A percentile compares a stretch with the other conserved stretches of the same genome.
Evolutionary conservation across 2,113 vertebrate genomes (phyloP).

Genomic region (Bucco capensis): DNA sequence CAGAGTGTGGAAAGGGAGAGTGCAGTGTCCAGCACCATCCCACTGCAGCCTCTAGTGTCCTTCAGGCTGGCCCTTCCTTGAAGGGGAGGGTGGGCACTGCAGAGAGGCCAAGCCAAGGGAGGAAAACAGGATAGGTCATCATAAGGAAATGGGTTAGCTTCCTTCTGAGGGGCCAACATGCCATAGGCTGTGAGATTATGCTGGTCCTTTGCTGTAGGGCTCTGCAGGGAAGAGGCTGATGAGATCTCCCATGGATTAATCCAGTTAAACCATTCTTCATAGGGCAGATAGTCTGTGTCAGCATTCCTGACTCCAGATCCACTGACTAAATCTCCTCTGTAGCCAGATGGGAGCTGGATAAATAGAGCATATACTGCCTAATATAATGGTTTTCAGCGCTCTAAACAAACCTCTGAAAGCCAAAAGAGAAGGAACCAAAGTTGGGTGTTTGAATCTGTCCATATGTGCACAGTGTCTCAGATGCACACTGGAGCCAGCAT

Average conservation of each 20-base stretch:
- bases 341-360: constrained; percentile 14
- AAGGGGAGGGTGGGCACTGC: neutral
- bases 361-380: neutral
- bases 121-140: neutral
- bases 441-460: neutral
- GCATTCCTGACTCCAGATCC: constrained; percentile 1
- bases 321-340: constrained; percentile 1
- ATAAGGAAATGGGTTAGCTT: neutral
- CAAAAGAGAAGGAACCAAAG: neutral
- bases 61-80: neutral
- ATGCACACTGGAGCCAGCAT: neutral
- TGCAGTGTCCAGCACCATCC: neutral
- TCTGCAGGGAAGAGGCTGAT: constrained; percentile 7
- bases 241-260: constrained; percentile 46
- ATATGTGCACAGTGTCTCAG: rapidly evolving
- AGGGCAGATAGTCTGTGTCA: constrained; percentile 14
- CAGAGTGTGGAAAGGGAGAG: neutral
- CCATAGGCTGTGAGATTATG: neutral
- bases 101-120: neutral
- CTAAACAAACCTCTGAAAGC: neutral
- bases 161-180: rapidly evolving
- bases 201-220: neutral
- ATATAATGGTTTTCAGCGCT: neutral
- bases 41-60: rapidly evolving
- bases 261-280: constrained; percentile 19